These are phyloP conservation scores for Trialeurodes vaporariorum DNA, from an alignment of 1,140 invertebrate genomes.

Conservation along the genomic window DNA sequence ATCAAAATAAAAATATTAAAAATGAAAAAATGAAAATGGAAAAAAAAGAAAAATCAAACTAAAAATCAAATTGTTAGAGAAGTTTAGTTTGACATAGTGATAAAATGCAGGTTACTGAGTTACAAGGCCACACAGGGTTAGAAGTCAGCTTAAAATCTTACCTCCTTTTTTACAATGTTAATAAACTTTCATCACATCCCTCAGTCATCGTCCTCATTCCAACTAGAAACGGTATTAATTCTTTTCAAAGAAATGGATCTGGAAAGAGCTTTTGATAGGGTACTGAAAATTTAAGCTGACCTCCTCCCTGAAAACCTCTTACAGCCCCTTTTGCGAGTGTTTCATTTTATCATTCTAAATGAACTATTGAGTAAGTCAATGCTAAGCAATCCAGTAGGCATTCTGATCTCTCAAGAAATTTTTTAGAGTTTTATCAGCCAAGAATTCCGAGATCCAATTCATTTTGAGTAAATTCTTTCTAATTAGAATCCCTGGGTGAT, in stretches of 20 bases:
- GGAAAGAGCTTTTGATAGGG: neutral
- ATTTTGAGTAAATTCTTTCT: too few species aligned
- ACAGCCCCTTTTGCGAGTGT: too few species aligned
- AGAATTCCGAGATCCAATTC: too few species aligned
- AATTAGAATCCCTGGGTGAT: too few species aligned
- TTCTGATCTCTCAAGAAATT: too few species aligned
- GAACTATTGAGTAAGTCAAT: too few species aligned
- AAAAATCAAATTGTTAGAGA: too few species aligned
- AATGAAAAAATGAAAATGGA: neutral
- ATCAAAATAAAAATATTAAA: neutral
- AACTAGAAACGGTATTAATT: neutral
- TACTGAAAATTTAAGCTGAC: neutral
- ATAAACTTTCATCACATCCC: neutral
- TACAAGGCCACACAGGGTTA: neutral
- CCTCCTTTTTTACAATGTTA: neutral
- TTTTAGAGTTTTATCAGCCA: too few species aligned
- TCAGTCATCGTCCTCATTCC: neutral
- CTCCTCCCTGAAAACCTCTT: neutral
- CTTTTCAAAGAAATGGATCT: neutral
- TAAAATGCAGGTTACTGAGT: too few species aligned
- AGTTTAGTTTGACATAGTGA: too few species aligned
- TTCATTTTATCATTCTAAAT: too few species aligned
- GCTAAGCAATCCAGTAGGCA: too few species aligned
- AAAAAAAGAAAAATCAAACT: neutral
- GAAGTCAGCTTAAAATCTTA: neutral